Evolutionary conservation across 1,140 invertebrate species (phyloP), one percentile per base, ranked within the genome.

Genomic region (Phenacoccus solenopsis): DNA sequence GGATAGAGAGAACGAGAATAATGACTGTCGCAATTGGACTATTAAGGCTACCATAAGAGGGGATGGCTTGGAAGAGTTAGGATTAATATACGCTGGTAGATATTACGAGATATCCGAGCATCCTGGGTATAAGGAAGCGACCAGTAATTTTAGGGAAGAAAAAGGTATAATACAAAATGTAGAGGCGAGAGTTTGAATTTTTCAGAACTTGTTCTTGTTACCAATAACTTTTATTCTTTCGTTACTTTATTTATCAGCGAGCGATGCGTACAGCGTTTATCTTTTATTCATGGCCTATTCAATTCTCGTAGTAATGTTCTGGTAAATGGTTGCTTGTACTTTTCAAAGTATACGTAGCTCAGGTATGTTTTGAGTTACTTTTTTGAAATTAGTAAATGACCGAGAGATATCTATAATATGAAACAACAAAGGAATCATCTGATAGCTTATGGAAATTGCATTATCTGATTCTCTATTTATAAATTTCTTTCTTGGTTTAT

Each of bases 51-150:
- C 93, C 73, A 94, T 96, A 74, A 83, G 91, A 59, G 93, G 93
- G 59, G 91, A 94, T 78, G 89, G 91, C 73, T 80, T 95, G 71
- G 83, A 91, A 64, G 92, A 96, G 80, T 83, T 95, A 61, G 93
- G 93, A 56, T 90, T 96, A 69, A 91, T 96, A 76, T 96, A 96
- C 80, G 94, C 95, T 82, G 92, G 92, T 38, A 94, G 93, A 80
- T 96, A 94, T 81, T 95, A 96, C 80, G 90, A 91, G 70, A 94
- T 96, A 75, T 93, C 90, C 74, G 93, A 96, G 80, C 92, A 94
- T 80, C 92, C 92, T 32, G 91, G 90, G 25, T 94, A 94, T 79
- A 90, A 89, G 79, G 90, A 92, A 77, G 89, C 91, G 77, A 89
- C 90, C 76, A 87, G 87, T 75, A 85, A 84, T 70, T 87, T 85